These are phyloP conservation scores for Nomada fucata DNA, from an alignment of 2,888 invertebrate genomes.

Conservation along the genomic window DNA sequence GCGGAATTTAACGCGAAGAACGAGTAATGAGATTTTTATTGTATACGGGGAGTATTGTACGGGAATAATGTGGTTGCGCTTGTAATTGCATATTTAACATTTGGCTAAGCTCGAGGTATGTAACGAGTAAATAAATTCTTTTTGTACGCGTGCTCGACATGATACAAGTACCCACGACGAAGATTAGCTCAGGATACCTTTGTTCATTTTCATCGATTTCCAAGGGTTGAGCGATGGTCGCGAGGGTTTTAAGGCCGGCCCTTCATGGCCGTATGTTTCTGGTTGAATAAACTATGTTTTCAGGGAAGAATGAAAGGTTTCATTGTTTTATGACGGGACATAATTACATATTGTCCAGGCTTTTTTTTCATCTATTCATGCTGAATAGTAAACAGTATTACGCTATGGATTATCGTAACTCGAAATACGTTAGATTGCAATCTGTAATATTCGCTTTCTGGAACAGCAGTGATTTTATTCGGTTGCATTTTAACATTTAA, in stretches of 20 bases:
- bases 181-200: not conserved
- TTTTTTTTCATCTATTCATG: not conserved
- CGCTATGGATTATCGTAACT: too few relatives aligned
- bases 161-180: too few relatives aligned
- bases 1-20: not conserved
- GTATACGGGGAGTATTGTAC: too few relatives aligned
- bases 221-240: not conserved
- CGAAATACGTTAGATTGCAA: not conserved
- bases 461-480: too few relatives aligned
- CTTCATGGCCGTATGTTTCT: not conserved
- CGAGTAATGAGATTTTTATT: not conserved
- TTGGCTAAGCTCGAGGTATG: too few relatives aligned
- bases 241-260: slow-evolving; percentile 31
- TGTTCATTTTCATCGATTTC: slow-evolving; percentile 24
- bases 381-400: not conserved
- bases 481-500: too few relatives aligned
- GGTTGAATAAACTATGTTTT: not conserved
- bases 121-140: too few relatives aligned
- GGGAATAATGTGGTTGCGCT: too few relatives aligned
- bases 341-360: not conserved
- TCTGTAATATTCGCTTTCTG: too few relatives aligned
- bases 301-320: slow-evolving; percentile 1
- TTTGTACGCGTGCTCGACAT: too few relatives aligned
- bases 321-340: slow-evolving; percentile 10
- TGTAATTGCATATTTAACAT: too few relatives aligned